phyloP scores from a whole-genome alignment of 2,113 vertebrate species.

The Cochlearius cochlearius region DNA sequence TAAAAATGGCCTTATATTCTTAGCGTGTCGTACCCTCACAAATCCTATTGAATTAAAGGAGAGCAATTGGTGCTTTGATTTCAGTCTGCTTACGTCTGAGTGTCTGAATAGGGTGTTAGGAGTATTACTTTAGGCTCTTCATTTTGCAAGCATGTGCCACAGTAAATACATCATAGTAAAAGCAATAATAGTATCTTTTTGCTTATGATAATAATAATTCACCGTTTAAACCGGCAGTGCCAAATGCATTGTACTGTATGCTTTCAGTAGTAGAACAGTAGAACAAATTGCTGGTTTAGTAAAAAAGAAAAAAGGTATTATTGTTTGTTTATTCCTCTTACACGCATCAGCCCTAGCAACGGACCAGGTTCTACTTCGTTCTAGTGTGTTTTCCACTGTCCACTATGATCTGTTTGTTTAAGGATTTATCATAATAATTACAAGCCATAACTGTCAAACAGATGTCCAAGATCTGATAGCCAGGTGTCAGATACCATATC shows the following conservation, averaged over 20 bases:
- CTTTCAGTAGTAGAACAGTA: background rate
- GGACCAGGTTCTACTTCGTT: background rate
- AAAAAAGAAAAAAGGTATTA: background rate
- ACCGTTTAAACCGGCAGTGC: background rate
- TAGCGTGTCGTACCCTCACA: background rate
- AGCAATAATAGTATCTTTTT: background rate
- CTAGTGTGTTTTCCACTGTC: background rate
- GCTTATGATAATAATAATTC: background rate
- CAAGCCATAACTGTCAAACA: slow-evolving; percentile 33
- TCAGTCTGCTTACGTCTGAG: background rate
- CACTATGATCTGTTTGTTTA: slow-evolving; percentile 28
- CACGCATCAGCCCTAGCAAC: background rate
- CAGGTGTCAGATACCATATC: background rate
- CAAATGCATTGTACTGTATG: background rate
- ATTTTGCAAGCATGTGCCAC: background rate
- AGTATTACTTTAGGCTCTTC: background rate
- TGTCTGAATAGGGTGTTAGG: slow-evolving; percentile 36
- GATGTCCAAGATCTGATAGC: background rate
- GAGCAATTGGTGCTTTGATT: slow-evolving; percentile 32
- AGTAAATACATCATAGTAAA: background rate
- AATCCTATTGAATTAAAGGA: slow-evolving; percentile 35
- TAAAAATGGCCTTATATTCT: slow-evolving; percentile 29
- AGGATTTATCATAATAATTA: slow-evolving; percentile 28
- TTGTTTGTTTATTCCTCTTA: background rate
- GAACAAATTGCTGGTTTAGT: background rate